Conservation (phyloP, 2,888 invertebrate genomes). For the Acleris literana region DNA sequence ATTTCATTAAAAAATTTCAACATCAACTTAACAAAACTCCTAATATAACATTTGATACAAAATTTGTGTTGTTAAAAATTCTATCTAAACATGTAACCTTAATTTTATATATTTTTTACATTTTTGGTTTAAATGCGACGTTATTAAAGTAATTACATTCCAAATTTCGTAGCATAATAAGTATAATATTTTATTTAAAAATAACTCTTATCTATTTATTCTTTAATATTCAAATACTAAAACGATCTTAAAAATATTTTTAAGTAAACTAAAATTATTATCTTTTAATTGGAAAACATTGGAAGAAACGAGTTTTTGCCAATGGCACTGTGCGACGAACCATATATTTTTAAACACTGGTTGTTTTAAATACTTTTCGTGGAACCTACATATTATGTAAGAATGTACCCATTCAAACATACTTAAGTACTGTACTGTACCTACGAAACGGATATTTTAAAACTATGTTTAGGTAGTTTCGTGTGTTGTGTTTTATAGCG, state of each 20-base stretch:
- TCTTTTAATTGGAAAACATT: slow-evolving; percentile 48
- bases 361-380: too few relatives aligned
- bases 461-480: too few relatives aligned
- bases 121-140: slow-evolving; percentile 56
- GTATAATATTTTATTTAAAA: not conserved
- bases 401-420: too few relatives aligned
- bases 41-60: slow-evolving; percentile 54
- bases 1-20: slow-evolving; percentile 43
- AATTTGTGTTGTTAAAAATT: slow-evolving; percentile 60
- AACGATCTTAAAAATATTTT: slow-evolving; percentile 21
- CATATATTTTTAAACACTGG: not conserved
- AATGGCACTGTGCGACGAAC: slow-evolving; percentile 18
- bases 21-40: slow-evolving; percentile 44
- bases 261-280: slow-evolving; percentile 44
- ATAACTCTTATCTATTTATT: slow-evolving; percentile 26
- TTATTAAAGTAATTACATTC: slow-evolving; percentile 27
- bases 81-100: slow-evolving; percentile 56
- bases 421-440: too few relatives aligned
- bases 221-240: slow-evolving; percentile 37
- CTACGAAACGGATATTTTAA: too few relatives aligned
- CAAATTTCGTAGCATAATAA: slow-evolving; percentile 8
- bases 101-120: slow-evolving; percentile 46
- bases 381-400: too few relatives aligned
- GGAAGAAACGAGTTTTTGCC: slow-evolving; percentile 47
- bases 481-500: too few relatives aligned